Evolutionary conservation across 2,797 vertebrate species (phyloP).

Genomic region (Ataeniobius toweri): DNA sequence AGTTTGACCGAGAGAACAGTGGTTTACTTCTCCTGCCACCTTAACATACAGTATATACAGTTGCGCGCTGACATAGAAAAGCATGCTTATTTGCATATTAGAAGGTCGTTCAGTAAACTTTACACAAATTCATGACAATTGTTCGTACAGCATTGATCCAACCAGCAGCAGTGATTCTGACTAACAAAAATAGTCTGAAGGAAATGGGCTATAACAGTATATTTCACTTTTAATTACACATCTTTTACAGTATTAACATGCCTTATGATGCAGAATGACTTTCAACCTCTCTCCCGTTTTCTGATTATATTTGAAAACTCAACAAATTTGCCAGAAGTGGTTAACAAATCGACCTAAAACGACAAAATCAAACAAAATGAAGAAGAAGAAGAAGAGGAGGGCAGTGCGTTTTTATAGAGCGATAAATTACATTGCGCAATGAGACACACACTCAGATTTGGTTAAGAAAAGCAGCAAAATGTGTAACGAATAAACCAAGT

Average conservation of each 20-base stretch:
- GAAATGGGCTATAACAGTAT: conserved; percentile 63
- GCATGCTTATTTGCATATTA: conserved; percentile 79
- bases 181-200: conserved; percentile 71
- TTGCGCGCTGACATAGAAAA: conserved; percentile 73
- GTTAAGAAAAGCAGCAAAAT: conserved; percentile 44
- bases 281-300: conserved; percentile 47
- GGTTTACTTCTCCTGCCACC: conserved; percentile 53
- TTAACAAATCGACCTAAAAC: conserved; percentile 36
- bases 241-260: conserved; percentile 79
- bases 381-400: conserved; percentile 47
- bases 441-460: conserved; percentile 38
- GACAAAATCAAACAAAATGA: conserved; percentile 52
- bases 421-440: conserved; percentile 50
- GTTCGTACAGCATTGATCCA: conserved; percentile 67
- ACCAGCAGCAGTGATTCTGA: conserved; percentile 67
- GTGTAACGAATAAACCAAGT: conserved; percentile 26
- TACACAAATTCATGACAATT: conserved; percentile 69
- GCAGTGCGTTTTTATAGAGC: conserved; percentile 16
- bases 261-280: conserved; percentile 68
- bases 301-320: conserved; percentile 37
- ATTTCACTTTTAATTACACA: conserved; percentile 72
- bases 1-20: conserved; percentile 48
- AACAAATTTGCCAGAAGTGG: conserved; percentile 27
- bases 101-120: conserved; percentile 73
- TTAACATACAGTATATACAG: conserved; percentile 68